These are phyloP conservation scores for Dipodomys ordii DNA, from an alignment of 2,113 vertebrate genomes.

Conservation along the genomic window DNA sequence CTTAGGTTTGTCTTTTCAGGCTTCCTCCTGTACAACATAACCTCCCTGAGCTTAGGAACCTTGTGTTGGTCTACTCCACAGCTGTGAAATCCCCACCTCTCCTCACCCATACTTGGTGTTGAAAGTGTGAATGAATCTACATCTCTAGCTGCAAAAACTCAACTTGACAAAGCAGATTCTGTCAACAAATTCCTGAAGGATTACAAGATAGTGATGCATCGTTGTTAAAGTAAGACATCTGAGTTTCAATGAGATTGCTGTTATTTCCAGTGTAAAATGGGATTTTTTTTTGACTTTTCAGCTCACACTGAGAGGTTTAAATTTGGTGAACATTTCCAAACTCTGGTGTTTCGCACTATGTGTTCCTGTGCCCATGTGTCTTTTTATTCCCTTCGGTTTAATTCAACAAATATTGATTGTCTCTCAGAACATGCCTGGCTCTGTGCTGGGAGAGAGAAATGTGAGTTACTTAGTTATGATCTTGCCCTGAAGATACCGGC, in stretches of 20 bases:
- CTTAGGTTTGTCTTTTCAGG: neutral
- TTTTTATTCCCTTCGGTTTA: conserved; percentile 25
- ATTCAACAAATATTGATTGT: neutral
- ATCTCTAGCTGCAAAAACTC: neutral
- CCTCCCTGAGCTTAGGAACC: neutral
- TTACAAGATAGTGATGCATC: neutral
- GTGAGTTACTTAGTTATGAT: neutral
- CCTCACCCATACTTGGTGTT: neutral
- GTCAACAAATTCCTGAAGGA: conserved; percentile 7
- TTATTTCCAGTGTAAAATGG: neutral
- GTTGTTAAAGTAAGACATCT: neutral
- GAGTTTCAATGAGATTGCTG: neutral
- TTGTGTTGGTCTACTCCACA: neutral
- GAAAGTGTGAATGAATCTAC: neutral
- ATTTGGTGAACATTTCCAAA: neutral
- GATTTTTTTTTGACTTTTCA: neutral
- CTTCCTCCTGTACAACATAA: neutral
- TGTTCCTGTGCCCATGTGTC: neutral
- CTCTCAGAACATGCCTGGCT: neutral
- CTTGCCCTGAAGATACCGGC: neutral
- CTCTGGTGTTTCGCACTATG: neutral
- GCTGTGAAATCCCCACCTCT: neutral
- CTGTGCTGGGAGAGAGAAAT: neutral
- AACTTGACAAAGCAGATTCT: neutral
- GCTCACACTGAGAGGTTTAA: neutral